phyloP scores from a whole-genome alignment of 1,140 invertebrate genomes.

The Brachionus manjavacas region DNA sequence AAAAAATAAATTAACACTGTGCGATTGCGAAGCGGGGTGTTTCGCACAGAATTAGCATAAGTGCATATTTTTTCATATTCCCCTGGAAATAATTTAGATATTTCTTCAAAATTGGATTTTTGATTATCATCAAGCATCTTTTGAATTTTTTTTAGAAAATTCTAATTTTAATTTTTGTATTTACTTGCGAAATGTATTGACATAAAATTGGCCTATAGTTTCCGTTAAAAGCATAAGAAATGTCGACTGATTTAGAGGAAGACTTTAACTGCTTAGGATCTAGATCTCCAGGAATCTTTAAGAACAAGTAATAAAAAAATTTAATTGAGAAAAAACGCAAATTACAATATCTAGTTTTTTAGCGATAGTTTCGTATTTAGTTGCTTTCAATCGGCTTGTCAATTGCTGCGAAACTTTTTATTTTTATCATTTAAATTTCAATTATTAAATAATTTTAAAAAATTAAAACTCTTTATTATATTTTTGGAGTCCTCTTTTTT shows the following conservation, averaged over 20 bases:
- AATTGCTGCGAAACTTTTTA: conserved; percentile 23
- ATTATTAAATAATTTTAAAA: neutral
- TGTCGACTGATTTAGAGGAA: neutral
- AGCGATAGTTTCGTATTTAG: neutral
- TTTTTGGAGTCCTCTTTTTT: conserved; percentile 41
- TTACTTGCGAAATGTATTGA: conserved; percentile 20
- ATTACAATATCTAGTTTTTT: conserved; percentile 40
- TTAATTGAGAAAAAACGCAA: neutral
- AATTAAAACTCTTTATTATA: neutral
- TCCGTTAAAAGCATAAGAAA: conserved; percentile 40
- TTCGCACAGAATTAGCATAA: neutral
- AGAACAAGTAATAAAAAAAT: neutral
- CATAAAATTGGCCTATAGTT: conserved; percentile 35
- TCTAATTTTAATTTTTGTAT: neutral
- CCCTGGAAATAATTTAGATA: conserved; percentile 16
- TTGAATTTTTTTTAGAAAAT: neutral
- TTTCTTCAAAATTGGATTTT: conserved; percentile 32
- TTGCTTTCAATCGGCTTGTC: neutral
- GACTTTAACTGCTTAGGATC: conserved; percentile 5
- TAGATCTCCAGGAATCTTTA: neutral
- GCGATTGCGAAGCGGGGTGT: neutral
- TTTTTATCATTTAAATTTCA: neutral
- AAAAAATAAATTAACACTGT: conserved; percentile 24
- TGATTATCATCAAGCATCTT: conserved; percentile 9
- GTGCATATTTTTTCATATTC: conserved; percentile 15